A percentile compares a stretch with the other conserved stretches of the same genome.
phyloP scores from a whole-genome alignment of 2,888 invertebrate genomes.

The Boloria euphrosyne region DNA sequence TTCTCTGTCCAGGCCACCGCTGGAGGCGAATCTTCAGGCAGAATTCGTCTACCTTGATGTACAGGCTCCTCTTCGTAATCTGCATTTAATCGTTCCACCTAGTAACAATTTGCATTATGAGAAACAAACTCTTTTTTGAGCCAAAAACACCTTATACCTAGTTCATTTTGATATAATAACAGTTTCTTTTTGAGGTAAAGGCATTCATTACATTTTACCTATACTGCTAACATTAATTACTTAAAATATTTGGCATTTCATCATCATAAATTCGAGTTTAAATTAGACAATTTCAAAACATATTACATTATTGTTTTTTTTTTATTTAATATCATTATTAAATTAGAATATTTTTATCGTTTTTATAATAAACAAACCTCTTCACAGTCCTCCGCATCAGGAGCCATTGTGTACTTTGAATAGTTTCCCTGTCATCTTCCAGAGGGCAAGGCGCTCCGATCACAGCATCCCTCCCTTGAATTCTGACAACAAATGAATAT shows the following conservation, averaged over 20 bases:
- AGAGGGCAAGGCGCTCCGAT: constrained; percentile 29
- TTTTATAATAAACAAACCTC: constrained; percentile 41
- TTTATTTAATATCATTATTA: background rate
- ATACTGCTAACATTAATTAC: too few relatives aligned
- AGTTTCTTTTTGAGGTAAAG: too few relatives aligned
- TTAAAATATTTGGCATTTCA: too few relatives aligned
- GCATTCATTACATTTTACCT: too few relatives aligned
- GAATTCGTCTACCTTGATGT: constrained; percentile 55
- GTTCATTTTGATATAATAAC: too few relatives aligned
- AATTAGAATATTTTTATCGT: background rate
- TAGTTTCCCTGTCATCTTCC: constrained; percentile 46
- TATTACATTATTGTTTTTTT: background rate
- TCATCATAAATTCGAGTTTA: too few relatives aligned
- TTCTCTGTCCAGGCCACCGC: constrained; percentile 64
- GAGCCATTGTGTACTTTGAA: constrained; percentile 53
- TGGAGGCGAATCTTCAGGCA: constrained; percentile 53
- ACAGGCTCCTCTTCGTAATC: constrained; percentile 45
- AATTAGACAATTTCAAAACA: too few relatives aligned
- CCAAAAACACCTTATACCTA: too few relatives aligned
- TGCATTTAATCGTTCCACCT: constrained; percentile 50
- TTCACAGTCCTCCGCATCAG: constrained; percentile 60
- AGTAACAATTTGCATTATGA: background rate
- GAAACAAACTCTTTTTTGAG: too few relatives aligned
- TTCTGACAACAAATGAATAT: constrained; percentile 45
- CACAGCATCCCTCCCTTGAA: constrained; percentile 36